Evolutionary conservation across 2,888 invertebrate genomes (phyloP).

Genomic region (Drosophila melanosoma): DNA sequence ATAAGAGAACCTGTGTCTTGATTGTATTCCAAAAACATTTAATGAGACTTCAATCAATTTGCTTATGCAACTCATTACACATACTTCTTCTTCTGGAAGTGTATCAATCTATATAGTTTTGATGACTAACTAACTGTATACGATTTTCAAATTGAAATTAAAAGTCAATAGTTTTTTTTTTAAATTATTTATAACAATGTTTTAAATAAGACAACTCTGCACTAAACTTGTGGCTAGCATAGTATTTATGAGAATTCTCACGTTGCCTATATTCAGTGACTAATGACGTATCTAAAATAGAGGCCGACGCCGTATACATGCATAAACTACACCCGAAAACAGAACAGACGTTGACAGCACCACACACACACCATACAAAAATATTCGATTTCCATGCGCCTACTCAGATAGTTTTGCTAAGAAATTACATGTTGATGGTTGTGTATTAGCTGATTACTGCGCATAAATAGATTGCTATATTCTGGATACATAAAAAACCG

Average conservation of each 20-base stretch:
- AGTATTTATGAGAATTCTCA: constrained; percentile 27
- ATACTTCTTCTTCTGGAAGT: not conserved
- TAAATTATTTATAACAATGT: not conserved
- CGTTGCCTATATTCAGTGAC: constrained; percentile 29
- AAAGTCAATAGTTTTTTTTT: not conserved
- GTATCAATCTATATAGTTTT: not conserved
- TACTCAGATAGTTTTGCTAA: constrained; percentile 6
- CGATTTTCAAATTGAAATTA: not conserved
- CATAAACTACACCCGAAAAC: constrained; percentile 34
- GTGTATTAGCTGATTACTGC: not conserved
- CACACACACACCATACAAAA: not conserved
- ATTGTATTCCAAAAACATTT: not conserved
- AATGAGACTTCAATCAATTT: not conserved
- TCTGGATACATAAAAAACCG: not conserved
- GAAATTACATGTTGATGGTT: not conserved
- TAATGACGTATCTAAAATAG: constrained; percentile 48
- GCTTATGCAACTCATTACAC: too few relatives aligned
- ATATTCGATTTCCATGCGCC: constrained; percentile 9
- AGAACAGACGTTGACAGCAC: constrained; percentile 20
- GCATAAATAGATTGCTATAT: not conserved
- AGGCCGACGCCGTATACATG: constrained; percentile 57
- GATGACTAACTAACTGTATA: not conserved
- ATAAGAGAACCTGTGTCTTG: not conserved
- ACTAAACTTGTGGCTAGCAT: not conserved
- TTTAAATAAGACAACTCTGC: not conserved